A percentile compares a stretch with the other conserved stretches of the same genome.
Evolutionary conservation across 2,888 invertebrate species (phyloP).

Genomic region (Rugalucina vietnamica): DNA sequence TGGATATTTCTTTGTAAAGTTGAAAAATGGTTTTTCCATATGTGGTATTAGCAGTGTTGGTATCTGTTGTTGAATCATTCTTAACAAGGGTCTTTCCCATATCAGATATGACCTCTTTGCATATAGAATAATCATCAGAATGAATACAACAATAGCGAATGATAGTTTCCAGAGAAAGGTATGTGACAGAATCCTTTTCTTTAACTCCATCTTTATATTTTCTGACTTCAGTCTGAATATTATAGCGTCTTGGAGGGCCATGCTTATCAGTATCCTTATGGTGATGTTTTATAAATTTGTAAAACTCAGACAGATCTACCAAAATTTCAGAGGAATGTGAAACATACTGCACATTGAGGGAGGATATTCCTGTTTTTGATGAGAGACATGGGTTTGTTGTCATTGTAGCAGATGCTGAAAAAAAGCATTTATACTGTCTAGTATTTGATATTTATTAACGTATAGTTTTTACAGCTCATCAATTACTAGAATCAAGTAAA

Average conservation of each 20-base stretch:
- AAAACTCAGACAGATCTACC: background rate
- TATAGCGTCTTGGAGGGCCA: background rate
- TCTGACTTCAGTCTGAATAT: background rate
- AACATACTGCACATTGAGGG: background rate
- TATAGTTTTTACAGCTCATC: no score
- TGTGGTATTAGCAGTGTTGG: background rate
- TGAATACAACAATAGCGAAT: background rate
- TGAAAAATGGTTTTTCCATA: background rate
- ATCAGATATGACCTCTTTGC: background rate
- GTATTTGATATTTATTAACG: no score
- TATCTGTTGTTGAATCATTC: background rate
- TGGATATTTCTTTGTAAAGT: background rate
- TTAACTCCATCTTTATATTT: background rate
- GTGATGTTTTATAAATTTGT: background rate
- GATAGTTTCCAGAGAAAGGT: background rate
- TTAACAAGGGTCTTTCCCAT: background rate
- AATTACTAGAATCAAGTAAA: no score
- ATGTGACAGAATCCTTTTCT: background rate
- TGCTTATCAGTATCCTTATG: background rate
- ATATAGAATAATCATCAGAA: background rate
- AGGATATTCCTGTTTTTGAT: background rate
- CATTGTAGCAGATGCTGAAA: background rate
- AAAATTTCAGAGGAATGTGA: constrained; percentile 4
- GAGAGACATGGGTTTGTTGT: background rate
- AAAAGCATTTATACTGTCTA: background rate